Evolutionary conservation across 2,797 vertebrate species (phyloP), one percentile per base, ranked within the genome.

Genomic region (Poecilia picta): DNA sequence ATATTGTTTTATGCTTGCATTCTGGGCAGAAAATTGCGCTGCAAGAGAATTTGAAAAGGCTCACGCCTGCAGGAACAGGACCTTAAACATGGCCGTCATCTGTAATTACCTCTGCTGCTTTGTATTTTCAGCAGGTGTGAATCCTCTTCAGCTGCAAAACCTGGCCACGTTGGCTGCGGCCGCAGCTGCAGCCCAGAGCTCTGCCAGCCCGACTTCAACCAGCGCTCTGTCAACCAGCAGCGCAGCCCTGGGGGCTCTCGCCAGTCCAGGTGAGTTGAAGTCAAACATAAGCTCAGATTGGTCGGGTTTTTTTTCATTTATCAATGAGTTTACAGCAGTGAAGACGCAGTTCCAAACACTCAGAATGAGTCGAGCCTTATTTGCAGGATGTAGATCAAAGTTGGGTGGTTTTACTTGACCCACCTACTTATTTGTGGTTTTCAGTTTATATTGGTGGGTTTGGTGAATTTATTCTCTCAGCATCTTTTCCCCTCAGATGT

Each of bases 71-170:
- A 28, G 53, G 16, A 77, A 70, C 43, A 36, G 28, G 15, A 80
- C 33, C 55, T 36, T 46, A 46, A 28, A 66, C 53, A 47, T 83
- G 62, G 11, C 55, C 1, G 47, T 45, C n/a, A 68, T 81, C 84
- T n/a, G 76, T 83, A 20, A 81, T 81, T 31, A 47, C 10, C n/a
- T 62, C n/a, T 82, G n/a, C 86, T 36, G 82, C 46, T 88, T 72
- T 7, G n/a, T 75, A 45, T 45, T 78, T 73, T 74, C 80, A 62
- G 1, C 91, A 95, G 97, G 98, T 92, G 97, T 98, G 96, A 99
- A 98, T 93, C 97, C 97, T 91, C 96, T 98, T 91, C 98, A 99
- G 74, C 94, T 99, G 92, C 98, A 99, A 96, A 98, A 98, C 92
- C 94, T 98, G 96, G 98, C 98, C 85, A 98, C 98, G 43, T 89